Conservation (phyloP, 2,888 invertebrate species). For the Tillus elongatus region DNA sequence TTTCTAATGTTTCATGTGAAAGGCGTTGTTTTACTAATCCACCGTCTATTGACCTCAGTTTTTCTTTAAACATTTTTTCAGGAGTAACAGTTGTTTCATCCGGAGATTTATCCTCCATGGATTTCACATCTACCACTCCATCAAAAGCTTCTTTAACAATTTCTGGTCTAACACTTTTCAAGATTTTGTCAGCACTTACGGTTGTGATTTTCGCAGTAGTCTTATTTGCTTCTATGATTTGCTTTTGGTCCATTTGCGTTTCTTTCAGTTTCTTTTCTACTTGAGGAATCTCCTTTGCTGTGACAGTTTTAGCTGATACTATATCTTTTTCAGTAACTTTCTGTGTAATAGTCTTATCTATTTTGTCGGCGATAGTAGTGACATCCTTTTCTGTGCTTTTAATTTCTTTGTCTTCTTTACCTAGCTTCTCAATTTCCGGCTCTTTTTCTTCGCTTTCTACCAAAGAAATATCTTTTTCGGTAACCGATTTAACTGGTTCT, state of each 20-base stretch:
- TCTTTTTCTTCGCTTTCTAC: too few relatives aligned
- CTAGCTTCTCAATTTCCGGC: too few relatives aligned
- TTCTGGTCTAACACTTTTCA: too few relatives aligned
- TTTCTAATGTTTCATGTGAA: background rate
- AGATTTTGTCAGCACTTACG: constrained; percentile 5
- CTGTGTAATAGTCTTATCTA: too few relatives aligned
- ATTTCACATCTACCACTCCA: too few relatives aligned
- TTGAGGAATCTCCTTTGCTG: constrained; percentile 16
- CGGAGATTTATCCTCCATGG: constrained; percentile 7
- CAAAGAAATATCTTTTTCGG: too few relatives aligned
- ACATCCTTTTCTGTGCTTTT: too few relatives aligned
- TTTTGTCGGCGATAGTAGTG: too few relatives aligned
- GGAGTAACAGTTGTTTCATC: background rate
- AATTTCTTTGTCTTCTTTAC: too few relatives aligned
- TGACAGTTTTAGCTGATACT: constrained; percentile 7
- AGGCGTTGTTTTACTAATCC: background rate
- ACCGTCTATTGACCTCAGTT: background rate
- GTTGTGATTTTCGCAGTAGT: constrained; percentile 9
- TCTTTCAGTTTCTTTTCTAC: constrained; percentile 14
- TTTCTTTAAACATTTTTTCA: constrained; percentile 7
- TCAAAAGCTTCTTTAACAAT: too few relatives aligned
- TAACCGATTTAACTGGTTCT: too few relatives aligned
- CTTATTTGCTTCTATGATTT: constrained; percentile 10
- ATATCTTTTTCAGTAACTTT: constrained; percentile 5
- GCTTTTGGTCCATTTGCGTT: constrained; percentile 11